phyloP scores from a whole-genome alignment of 2,113 vertebrate genomes.

The Perognathus longimembris region DNA sequence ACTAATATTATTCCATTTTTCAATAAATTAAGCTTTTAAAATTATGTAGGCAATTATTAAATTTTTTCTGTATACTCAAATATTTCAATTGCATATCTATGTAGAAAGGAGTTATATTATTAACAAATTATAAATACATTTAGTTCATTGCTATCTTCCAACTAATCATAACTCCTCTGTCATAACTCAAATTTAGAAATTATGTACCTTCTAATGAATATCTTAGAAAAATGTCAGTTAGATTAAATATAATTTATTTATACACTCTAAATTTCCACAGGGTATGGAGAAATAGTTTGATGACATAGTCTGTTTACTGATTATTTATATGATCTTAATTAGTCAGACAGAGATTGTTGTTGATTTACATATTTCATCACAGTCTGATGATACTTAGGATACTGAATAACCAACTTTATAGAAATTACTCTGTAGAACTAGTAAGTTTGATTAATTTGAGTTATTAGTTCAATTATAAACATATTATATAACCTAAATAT shows the following conservation, averaged over 20 bases:
- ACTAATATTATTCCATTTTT: background rate
- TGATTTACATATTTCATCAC: background rate
- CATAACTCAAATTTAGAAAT: background rate
- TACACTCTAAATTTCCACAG: background rate
- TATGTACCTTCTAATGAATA: background rate
- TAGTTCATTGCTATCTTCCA: background rate
- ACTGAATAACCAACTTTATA: background rate
- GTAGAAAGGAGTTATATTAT: background rate
- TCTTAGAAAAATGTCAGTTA: background rate
- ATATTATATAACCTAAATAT: background rate
- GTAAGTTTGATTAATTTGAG: background rate
- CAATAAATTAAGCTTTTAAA: background rate
- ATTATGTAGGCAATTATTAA: background rate
- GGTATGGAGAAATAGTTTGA: slow-evolving; percentile 15
- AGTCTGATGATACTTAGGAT: background rate
- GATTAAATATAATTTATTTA: background rate
- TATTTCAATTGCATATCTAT: background rate
- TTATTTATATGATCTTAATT: background rate
- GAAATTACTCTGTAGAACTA: background rate
- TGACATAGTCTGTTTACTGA: background rate
- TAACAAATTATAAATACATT: background rate
- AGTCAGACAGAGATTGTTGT: background rate
- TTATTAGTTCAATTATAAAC: background rate
- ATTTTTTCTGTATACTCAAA: background rate
- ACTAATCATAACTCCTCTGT: background rate